Conservation (phyloP, 2,797 vertebrate genomes). For the Alca torda region DNA sequence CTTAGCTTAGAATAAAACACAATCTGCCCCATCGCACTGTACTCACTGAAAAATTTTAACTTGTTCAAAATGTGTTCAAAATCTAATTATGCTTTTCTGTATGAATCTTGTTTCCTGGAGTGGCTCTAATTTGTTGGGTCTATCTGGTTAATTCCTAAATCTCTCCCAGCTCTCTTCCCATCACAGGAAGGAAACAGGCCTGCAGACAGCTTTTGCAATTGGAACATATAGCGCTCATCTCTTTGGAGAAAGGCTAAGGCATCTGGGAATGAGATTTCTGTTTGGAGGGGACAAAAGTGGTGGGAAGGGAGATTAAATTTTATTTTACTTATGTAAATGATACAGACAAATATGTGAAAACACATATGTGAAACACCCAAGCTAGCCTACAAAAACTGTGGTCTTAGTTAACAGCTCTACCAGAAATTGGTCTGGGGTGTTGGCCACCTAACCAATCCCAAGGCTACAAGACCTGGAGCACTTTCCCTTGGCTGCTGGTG, state of each 20-base stretch:
- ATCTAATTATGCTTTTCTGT: neutral
- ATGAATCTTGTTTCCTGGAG: neutral
- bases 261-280: neutral
- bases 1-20: neutral
- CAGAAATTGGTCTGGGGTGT: neutral
- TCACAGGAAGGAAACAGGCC: neutral
- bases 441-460: neutral
- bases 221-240: neutral
- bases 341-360: neutral
- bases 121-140: neutral
- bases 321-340: neutral
- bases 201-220: neutral
- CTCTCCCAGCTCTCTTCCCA: neutral
- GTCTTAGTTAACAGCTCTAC: neutral
- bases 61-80: neutral
- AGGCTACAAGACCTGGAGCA: neutral
- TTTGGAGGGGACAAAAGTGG: accelerated
- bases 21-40: neutral
- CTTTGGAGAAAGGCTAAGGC: neutral
- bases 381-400: neutral
- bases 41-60: neutral
- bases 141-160: neutral
- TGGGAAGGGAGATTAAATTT: neutral
- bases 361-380: neutral
- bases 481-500: neutral